These are phyloP conservation scores for Nephrotoma appendiculata DNA, from an alignment of 2,888 invertebrate species.

Conservation along the genomic window DNA sequence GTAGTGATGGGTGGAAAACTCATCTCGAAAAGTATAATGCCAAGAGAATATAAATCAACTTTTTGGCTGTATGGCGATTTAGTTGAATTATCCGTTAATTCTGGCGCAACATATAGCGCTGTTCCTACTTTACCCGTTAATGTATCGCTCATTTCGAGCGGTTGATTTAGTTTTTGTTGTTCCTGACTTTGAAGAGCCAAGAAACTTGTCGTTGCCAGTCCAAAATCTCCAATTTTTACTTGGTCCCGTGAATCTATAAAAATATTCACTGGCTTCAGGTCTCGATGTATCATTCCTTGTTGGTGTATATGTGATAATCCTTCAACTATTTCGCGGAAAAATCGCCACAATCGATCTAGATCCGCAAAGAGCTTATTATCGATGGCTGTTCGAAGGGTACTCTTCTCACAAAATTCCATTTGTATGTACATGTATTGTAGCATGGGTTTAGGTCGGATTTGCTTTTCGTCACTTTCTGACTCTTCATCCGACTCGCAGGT, in stretches of 20 bases:
- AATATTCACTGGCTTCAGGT: constrained; percentile 73
- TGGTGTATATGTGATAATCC: constrained; percentile 72
- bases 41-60: constrained; percentile 65
- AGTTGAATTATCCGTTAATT: constrained; percentile 46
- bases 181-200: constrained; percentile 28
- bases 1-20: constrained; percentile 57
- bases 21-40: constrained; percentile 87
- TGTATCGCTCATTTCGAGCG: constrained; percentile 8
- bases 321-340: constrained; percentile 83
- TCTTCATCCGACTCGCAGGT: constrained; percentile 19
- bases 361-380: background rate
- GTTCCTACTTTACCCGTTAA: constrained; percentile 74
- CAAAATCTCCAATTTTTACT: constrained; percentile 88
- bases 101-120: constrained; percentile 81
- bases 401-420: constrained; percentile 99
- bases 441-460: constrained; percentile 6
- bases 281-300: constrained; percentile 68
- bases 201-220: constrained; percentile 67
- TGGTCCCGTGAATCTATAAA: constrained; percentile 82
- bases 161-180: constrained; percentile 3
- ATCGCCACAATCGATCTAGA: constrained; percentile 28
- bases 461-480: background rate
- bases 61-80: constrained; percentile 68
- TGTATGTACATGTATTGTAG: constrained; percentile 66
- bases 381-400: constrained; percentile 43